phyloP scores from a whole-genome alignment of 2,888 invertebrate genomes.

The Parnassius apollo region DNA sequence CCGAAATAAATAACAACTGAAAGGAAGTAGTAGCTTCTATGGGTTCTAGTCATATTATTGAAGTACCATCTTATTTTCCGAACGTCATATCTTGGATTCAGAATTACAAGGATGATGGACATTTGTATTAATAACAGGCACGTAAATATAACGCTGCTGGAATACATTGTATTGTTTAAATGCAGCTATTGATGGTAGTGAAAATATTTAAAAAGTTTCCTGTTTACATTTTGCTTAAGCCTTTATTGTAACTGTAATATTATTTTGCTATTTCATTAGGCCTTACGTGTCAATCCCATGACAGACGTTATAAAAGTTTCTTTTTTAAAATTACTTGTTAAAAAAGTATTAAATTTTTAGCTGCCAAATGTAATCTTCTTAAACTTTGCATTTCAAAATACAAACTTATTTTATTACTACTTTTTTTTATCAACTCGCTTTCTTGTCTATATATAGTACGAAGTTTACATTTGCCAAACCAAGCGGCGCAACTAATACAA shows the following conservation, averaged over 20 bases:
- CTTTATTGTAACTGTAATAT: no score
- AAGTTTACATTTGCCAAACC: no score
- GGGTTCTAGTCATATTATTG: slow-evolving; percentile 36
- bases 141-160: slow-evolving; percentile 47
- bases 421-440: no score
- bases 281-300: not conserved
- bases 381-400: no score
- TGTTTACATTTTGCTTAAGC: not conserved
- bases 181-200: slow-evolving; percentile 1
- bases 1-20: slow-evolving; percentile 45
- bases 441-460: no score
- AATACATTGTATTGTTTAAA: slow-evolving; percentile 45
- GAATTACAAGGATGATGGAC: slow-evolving; percentile 51
- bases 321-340: not conserved
- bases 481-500: no score
- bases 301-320: not conserved
- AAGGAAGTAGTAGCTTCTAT: slow-evolving; percentile 40
- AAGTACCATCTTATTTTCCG: slow-evolving; percentile 47
- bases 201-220: not conserved
- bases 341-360: no score
- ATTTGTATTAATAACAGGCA: slow-evolving; percentile 59
- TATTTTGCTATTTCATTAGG: not conserved
- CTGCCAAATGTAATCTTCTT: no score
- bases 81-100: slow-evolving; percentile 63
- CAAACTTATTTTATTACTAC: no score